Evolutionary conservation across 1,140 invertebrate species (phyloP), one percentile per base, ranked within the genome.

Genomic region (Frieseomelitta varia): DNA sequence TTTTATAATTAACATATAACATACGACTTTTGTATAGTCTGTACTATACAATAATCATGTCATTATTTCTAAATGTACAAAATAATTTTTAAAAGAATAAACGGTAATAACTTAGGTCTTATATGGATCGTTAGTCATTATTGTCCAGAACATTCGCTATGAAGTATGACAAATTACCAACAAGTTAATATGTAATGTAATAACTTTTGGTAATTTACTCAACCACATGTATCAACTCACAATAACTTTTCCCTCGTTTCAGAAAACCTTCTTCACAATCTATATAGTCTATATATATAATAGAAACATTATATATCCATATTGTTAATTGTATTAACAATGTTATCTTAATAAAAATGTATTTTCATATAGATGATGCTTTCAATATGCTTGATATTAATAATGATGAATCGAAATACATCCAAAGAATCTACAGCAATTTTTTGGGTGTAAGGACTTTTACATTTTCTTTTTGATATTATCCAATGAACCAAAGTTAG

Each of bases 41-140:
- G 34, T 68, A 53, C 51, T 81, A 30, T 77, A 84, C 67, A 86
- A 73, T 39, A 78, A 34, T 84, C 61, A 58, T 65, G 73, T 58
- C 68, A 84, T 87, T 89, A 89, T 34, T 39, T 68, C 73, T 89
- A 89, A 56, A 77, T 78, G 75, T 89, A 89, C 39, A 89, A 89
- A 89, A 89, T 80, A 58, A 86, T 63, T 58, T 88, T 88, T 87
- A 81, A 88, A 87, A 89, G 87, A 89, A 87, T 89, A 89, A 47
- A 88, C 53, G 81, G 68, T 55, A 89, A 69, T 86, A 88, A 89
- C 77, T 89, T 87, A 82, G 53, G 39, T 88, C 47, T 89, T 89
- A 89, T 56, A 81, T 90, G 75, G 79, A 74, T 87, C 85, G 79
- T 87, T 84, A 67, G 83, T 85, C 72, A 78, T 90, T 90, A 90